These are phyloP conservation scores for Oophaga sylvatica DNA, from an alignment of 2,797 vertebrate species.

Conservation along the genomic window DNA sequence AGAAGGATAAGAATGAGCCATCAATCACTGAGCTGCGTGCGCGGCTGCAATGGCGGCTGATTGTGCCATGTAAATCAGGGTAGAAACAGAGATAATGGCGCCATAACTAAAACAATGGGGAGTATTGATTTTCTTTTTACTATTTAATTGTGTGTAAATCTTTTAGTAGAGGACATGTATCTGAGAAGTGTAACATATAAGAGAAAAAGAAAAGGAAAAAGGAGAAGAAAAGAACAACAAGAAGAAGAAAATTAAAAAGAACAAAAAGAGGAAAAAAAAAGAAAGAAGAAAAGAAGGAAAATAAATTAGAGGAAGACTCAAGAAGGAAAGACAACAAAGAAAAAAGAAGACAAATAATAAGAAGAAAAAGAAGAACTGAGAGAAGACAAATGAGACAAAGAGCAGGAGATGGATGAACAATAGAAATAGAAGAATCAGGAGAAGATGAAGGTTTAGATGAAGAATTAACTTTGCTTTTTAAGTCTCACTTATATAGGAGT, in stretches of 20 bases:
- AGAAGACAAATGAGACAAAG: neutral
- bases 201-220: neutral
- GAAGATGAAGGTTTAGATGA: neutral
- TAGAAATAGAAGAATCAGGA: neutral
- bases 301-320: neutral
- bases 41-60: neutral
- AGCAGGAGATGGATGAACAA: too few relatives aligned
- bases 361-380: neutral
- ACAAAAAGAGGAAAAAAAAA: neutral
- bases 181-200: neutral
- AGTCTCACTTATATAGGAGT: too few relatives aligned
- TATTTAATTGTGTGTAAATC: neutral
- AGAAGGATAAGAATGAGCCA: neutral
- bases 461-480: neutral
- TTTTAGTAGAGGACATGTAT: neutral
- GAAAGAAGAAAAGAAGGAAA: neutral
- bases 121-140: neutral
- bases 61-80: neutral
- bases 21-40: constrained; percentile 10
- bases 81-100: neutral
- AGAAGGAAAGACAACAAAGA: neutral
- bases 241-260: neutral
- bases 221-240: neutral
- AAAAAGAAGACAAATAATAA: neutral
- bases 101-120: neutral